Evolutionary conservation across 1,140 invertebrate species (phyloP), one percentile per base, ranked within the genome.

Genomic region (Brachionus paranguensis): DNA sequence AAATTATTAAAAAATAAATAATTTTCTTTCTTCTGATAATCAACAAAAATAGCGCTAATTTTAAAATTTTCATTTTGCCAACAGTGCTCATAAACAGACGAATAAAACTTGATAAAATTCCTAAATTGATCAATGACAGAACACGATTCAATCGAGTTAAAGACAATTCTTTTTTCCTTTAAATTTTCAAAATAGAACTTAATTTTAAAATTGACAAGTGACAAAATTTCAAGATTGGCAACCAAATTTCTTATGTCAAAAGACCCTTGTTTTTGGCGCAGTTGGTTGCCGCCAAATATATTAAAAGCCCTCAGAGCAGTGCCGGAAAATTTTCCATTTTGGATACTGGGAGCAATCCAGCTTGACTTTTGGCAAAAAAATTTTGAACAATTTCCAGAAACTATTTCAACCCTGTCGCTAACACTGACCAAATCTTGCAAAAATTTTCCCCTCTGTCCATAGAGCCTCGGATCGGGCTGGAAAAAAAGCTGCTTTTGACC

Each of bases 1-100:
- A 72, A 72, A 17, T 72, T 72, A 20, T 72, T 72, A 1, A 72
- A 72, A 72, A 72, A 45, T 72, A 72, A 20, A 72, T 43, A 72
- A 41, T 72, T 33, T 68, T 41, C 29, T 68, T 4, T 33, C 17
- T 20, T 41, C 10, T 72, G 12, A 2, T 6, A n/a, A 11, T 72
- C 11, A 17, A 7, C 33, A 17, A 72, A 41, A 20, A 72, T 20
- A 1, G 27, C 68, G 7, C 10, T 43, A 1, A 72, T 72, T 4
- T 14, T 43, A 8, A 43, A 43, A 8, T 45, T 33, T 10, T 72
- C 17, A 7, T 2, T 37, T 10, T 43, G 3, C 10, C n/a, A 43
- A 43, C 11, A 11, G 47, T 72, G 37, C 17, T 72, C 68, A 12
- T n/a, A 37, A 14, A 68, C 14, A 68, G 20, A 60, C 17, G 20